phyloP scores from a whole-genome alignment of 2,888 invertebrate genomes.

The Oscheius sp. region DNA sequence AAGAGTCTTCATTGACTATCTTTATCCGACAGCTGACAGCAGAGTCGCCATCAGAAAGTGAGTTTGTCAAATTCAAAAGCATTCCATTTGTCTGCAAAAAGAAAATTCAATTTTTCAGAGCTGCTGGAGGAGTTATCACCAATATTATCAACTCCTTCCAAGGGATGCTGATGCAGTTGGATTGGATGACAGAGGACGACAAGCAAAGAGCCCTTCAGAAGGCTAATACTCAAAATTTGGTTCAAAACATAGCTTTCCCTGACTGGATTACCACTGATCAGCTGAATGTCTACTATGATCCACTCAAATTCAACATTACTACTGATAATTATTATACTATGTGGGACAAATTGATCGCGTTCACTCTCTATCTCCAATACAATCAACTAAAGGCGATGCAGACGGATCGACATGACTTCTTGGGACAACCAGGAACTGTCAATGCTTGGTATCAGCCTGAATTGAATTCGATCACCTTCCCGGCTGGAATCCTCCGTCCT shows the following conservation, averaged over 20 bases:
- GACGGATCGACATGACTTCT: slow-evolving; percentile 58
- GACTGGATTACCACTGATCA: slow-evolving; percentile 49
- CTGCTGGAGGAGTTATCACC: slow-evolving; percentile 45
- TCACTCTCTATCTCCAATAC: slow-evolving; percentile 49
- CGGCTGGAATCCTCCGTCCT: slow-evolving; percentile 63
- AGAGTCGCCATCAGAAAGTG: slow-evolving; percentile 38
- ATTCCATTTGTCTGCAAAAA: slow-evolving; percentile 19
- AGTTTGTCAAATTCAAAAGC: slow-evolving; percentile 39
- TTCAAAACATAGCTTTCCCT: slow-evolving; percentile 57
- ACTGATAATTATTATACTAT: slow-evolving; percentile 50
- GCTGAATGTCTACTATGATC: slow-evolving; percentile 42
- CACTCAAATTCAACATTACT: slow-evolving; percentile 32
- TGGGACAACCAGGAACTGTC: slow-evolving; percentile 60
- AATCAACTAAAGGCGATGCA: slow-evolving; percentile 37
- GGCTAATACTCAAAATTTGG: slow-evolving; percentile 49
- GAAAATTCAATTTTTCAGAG: slow-evolving; percentile 27
- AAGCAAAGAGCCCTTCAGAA: slow-evolving; percentile 54
- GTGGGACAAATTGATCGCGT: slow-evolving; percentile 43
- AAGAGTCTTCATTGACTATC: slow-evolving; percentile 60
- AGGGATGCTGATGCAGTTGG: slow-evolving; percentile 59
- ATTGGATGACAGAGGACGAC: slow-evolving; percentile 51
- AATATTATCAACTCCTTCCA: slow-evolving; percentile 57
- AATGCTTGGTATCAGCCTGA: slow-evolving; percentile 67
- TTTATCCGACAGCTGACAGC: slow-evolving; percentile 49
- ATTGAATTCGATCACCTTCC: slow-evolving; percentile 67